Conservation (phyloP, 2,797 vertebrate genomes). For the Gallinago solitaria region DNA sequence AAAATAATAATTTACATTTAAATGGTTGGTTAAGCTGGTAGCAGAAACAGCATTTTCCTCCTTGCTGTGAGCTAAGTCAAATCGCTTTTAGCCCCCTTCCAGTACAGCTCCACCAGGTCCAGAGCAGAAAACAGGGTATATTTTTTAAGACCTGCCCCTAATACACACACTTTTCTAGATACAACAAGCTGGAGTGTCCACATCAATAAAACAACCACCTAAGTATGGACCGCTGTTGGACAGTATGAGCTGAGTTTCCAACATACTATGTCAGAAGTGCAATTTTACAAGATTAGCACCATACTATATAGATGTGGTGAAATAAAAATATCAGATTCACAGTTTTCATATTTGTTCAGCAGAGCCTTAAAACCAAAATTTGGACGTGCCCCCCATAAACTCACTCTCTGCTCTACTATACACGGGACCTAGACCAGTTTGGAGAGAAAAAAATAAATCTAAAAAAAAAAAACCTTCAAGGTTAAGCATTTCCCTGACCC, state of each 20-base stretch:
- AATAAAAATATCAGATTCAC: neutral
- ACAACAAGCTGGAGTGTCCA: neutral
- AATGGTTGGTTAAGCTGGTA: neutral
- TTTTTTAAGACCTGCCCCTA: neutral
- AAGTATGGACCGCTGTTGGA: accelerated
- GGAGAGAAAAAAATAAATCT: neutral
- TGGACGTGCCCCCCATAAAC: neutral
- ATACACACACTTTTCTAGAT: neutral
- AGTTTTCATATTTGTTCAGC: neutral
- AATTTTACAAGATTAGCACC: neutral
- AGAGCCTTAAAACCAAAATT: neutral
- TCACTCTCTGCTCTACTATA: neutral
- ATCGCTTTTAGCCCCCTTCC: neutral
- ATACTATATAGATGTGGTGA: too few relatives aligned
- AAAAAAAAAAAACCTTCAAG: neutral
- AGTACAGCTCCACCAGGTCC: neutral
- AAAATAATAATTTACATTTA: neutral
- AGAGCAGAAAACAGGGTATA: accelerated
- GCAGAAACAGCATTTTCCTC: neutral
- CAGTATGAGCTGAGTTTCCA: neutral
- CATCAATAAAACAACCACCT: neutral
- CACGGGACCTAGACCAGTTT: neutral
- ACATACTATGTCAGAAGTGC: accelerated
- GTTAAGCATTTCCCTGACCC: neutral
- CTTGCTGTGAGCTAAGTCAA: neutral